These are phyloP conservation scores for Hydrochoerus hydrochaeris DNA, from an alignment of 2,113 vertebrate genomes.

Conservation along the genomic window DNA sequence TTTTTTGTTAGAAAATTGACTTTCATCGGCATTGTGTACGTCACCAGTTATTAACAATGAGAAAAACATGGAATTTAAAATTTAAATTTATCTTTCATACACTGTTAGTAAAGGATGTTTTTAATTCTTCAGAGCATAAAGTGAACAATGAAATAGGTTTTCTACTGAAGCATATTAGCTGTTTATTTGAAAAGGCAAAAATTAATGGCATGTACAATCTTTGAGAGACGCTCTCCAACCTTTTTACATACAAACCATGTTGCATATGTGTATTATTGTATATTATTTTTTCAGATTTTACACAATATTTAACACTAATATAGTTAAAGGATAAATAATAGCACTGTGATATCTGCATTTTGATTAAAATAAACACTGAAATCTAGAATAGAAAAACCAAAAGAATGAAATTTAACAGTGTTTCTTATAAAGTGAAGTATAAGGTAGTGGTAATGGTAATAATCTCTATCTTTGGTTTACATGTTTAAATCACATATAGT, in stretches of 20 bases:
- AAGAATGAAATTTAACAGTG: neutral
- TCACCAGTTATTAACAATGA: conserved; percentile 58
- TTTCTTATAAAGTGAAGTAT: neutral
- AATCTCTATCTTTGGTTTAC: neutral
- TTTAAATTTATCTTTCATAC: conserved; percentile 10
- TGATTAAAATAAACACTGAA: neutral
- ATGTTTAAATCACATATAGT: neutral
- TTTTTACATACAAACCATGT: neutral
- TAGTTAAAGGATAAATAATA: neutral
- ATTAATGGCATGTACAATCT: conserved; percentile 22
- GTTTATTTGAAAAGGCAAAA: conserved; percentile 57
- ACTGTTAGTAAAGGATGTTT: neutral
- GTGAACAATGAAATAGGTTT: conserved; percentile 48
- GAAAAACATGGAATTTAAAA: neutral
- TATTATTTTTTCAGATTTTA: neutral
- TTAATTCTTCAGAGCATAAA: conserved; percentile 32
- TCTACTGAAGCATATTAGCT: conserved; percentile 14
- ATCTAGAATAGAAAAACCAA: neutral
- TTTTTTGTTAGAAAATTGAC: conserved; percentile 3
- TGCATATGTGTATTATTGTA: neutral
- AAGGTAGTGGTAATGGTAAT: neutral
- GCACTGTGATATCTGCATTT: neutral
- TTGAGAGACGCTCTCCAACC: neutral
- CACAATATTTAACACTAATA: conserved; percentile 7
- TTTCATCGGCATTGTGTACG: neutral